Conservation (phyloP, 2,888 invertebrate genomes). For the Philopedon plagiatum region DNA sequence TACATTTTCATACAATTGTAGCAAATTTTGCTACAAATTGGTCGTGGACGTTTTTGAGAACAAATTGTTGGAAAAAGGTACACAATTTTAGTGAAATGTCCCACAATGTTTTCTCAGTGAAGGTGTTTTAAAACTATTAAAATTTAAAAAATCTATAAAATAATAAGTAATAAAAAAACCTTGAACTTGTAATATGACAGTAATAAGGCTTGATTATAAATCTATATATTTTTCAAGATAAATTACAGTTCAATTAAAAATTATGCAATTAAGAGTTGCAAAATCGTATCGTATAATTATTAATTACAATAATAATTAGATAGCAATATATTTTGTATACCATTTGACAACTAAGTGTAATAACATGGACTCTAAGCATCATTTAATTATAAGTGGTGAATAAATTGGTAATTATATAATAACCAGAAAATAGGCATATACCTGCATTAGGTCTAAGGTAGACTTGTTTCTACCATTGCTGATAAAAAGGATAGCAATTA, state of each 20-base stretch:
- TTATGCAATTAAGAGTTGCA: not conserved
- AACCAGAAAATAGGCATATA: not conserved
- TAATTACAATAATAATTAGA: not conserved
- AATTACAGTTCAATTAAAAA: not conserved
- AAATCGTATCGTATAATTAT: not conserved
- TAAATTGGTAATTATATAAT: slow-evolving; percentile 7
- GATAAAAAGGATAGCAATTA: not conserved
- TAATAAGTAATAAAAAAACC: too few species aligned
- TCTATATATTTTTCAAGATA: too few species aligned
- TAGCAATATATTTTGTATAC: not conserved
- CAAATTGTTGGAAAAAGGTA: too few species aligned
- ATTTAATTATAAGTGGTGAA: not conserved
- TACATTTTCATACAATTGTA: too few species aligned
- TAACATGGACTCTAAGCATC: not conserved
- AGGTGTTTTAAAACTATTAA: too few species aligned
- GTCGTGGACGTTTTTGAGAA: too few species aligned
- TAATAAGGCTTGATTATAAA: too few species aligned
- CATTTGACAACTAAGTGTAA: not conserved
- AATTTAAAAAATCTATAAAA: too few species aligned
- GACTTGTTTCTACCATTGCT: not conserved
- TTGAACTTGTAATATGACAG: too few species aligned
- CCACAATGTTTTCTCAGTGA: too few species aligned
- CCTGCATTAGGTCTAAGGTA: not conserved
- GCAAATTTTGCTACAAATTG: too few species aligned
- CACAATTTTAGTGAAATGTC: too few species aligned